These are phyloP conservation scores for Elysia crispata DNA, from an alignment of 2,888 invertebrate species.

Conservation along the genomic window DNA sequence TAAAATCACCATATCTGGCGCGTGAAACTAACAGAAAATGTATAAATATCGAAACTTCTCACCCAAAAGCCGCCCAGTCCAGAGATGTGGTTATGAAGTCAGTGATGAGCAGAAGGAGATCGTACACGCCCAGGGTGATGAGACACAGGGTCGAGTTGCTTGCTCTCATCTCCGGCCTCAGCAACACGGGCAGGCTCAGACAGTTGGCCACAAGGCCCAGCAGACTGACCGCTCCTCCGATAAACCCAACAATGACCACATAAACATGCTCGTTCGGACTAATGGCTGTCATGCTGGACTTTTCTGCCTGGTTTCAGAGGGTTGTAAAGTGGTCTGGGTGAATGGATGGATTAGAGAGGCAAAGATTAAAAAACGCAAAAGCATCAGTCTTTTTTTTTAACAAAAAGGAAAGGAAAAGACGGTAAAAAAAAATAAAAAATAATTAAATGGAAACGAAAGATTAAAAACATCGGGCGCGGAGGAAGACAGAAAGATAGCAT, in stretches of 20 bases:
- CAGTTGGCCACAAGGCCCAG: background rate
- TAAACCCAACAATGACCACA: background rate
- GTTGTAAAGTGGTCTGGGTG: too few species aligned
- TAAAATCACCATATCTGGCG: too few species aligned
- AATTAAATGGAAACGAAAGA: too few species aligned
- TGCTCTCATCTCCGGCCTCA: background rate
- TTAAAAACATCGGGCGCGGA: background rate
- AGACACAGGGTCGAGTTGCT: conserved; percentile 35
- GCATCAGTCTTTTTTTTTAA: background rate
- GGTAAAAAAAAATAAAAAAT: too few species aligned
- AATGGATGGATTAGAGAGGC: background rate
- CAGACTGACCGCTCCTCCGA: background rate
- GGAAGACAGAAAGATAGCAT: background rate
- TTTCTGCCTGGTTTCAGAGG: too few species aligned
- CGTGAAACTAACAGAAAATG: too few species aligned
- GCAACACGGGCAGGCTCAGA: background rate
- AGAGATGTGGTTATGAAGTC: background rate
- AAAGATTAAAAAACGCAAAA: background rate
- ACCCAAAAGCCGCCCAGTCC: conserved; percentile 33
- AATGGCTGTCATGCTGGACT: too few species aligned
- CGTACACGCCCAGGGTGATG: conserved; percentile 14
- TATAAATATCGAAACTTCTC: too few species aligned
- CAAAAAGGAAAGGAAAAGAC: too few species aligned
- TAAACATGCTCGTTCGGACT: background rate
- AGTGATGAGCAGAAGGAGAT: background rate